phyloP scores from a whole-genome alignment of 2,888 invertebrate species.

The Cephus spinipes region DNA sequence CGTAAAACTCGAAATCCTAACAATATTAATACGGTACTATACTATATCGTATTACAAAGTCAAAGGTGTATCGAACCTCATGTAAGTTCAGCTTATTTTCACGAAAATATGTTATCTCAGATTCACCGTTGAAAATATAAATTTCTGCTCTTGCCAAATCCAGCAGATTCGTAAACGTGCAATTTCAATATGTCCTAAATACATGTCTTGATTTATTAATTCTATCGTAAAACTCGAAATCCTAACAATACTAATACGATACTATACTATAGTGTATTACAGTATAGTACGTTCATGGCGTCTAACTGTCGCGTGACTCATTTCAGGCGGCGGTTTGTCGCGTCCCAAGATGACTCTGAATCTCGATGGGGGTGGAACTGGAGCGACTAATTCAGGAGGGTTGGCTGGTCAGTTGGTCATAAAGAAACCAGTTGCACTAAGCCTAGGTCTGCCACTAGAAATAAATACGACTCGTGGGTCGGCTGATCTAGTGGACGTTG shows the following conservation, averaged over 20 bases:
- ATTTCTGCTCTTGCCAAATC: not conserved
- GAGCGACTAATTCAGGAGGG: conserved; percentile 50
- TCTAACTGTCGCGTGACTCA: conserved; percentile 47
- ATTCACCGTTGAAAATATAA: not conserved
- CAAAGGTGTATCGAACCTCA: not conserved
- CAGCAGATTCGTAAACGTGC: too few species aligned
- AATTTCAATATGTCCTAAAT: too few species aligned
- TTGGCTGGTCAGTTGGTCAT: conserved; percentile 42
- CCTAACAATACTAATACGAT: not conserved
- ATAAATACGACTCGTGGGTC: conserved; percentile 71
- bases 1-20: too few species aligned
- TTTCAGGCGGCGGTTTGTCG: conserved; percentile 61
- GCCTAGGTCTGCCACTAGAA: conserved; percentile 67
- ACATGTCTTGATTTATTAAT: too few species aligned
- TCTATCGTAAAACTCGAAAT: too few species aligned
- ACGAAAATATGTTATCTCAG: not conserved
- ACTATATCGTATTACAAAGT: not conserved
- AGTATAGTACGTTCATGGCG: conserved; percentile 10
- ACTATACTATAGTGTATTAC: not conserved
- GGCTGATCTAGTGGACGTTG: conserved; percentile 82
- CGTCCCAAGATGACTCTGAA: conserved; percentile 82
- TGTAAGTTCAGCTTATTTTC: not conserved
- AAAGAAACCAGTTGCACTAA: conserved; percentile 66
- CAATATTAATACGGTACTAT: not conserved
- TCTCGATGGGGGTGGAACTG: conserved; percentile 71